Evolutionary conservation across 2,113 vertebrate species (phyloP), one percentile per base, ranked within the genome.

Genomic region (Kryptolebias marmoratus): DNA sequence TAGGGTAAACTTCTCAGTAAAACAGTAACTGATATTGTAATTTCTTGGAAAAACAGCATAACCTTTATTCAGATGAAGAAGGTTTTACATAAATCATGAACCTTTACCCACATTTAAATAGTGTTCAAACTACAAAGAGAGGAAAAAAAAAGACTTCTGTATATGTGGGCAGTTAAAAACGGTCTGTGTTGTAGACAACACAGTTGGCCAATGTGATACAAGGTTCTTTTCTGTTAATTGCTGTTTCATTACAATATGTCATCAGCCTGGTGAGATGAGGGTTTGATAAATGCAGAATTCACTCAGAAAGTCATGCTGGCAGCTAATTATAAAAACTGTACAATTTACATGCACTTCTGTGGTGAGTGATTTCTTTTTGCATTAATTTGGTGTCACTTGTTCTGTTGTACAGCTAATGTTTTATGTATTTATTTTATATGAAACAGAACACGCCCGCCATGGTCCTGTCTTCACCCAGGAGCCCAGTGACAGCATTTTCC

Each of bases 381-480:
- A 74, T 80, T 84, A 69, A 78, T 71, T 79, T 22, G 69, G 22
- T 58, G 75, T 81, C 77, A 82, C 67, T 56, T 6, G 16, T 68
- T 77, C 42, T 22, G 27, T 14, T 53, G 60, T 57, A 73, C 70
- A 50, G 62, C 64, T 68, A 53, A 71, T 64, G 42, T 71, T 60
- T 82, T 74, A 61, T 27, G n/a, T 5, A 57, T 44, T 39, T 64
- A 52, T 45, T 45, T 39, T 60, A 39, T 69, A 11, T 3, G 1
- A 68, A 4, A 2, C 93, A 96, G 95, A 93, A 77, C 91, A 90
- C 54, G 89, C 80, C n/a, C 88, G 91, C 27, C 94, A 94, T 2
- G 93, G 92, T 42, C 95, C 95, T 52, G 71, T 95, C 88, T 97
- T 97, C 85, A 95, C 93, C 55, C 95, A 96, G 84, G 95, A 96